A percentile compares a stretch with the other conserved stretches of the same genome.
phyloP scores from a whole-genome alignment of 2,113 vertebrate species.

The Hyaena hyaena region DNA sequence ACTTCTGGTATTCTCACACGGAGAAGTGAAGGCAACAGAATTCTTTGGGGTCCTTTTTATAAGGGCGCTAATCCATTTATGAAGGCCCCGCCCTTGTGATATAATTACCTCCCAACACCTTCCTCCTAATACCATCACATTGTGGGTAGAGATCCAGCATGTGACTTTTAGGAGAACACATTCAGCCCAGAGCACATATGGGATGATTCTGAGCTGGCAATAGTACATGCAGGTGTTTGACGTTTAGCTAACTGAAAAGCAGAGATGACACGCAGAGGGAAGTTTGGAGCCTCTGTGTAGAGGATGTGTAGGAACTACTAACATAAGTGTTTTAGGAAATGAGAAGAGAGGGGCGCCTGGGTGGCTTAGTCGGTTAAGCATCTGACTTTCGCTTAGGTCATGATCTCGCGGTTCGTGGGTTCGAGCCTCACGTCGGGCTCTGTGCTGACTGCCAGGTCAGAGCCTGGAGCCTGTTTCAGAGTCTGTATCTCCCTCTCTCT shows the following conservation, averaged over 20 bases:
- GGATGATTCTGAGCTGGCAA: background rate
- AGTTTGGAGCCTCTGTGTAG: background rate
- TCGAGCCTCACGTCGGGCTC: too few relatives aligned
- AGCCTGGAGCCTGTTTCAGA: too few relatives aligned
- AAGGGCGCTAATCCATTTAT: background rate
- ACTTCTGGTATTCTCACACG: background rate
- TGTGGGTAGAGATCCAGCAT: background rate
- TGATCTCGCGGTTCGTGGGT: too few relatives aligned
- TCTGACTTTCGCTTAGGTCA: too few relatives aligned
- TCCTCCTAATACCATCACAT: background rate
- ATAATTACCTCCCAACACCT: background rate
- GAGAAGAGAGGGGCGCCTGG: background rate
- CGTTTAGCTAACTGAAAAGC: background rate
- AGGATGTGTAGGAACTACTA: background rate
- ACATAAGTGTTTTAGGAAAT: background rate
- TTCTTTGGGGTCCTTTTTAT: background rate
- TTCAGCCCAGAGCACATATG: background rate
- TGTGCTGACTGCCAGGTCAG: too few relatives aligned
- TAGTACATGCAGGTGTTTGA: background rate
- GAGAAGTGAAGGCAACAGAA: background rate
- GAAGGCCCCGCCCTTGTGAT: background rate
- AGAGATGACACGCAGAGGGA: background rate
- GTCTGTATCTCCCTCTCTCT: too few relatives aligned
- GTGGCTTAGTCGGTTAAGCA: too few relatives aligned
- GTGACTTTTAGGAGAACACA: background rate